These are phyloP conservation scores for Avahi laniger DNA, from an alignment of 2,797 vertebrate genomes.

Conservation along the genomic window DNA sequence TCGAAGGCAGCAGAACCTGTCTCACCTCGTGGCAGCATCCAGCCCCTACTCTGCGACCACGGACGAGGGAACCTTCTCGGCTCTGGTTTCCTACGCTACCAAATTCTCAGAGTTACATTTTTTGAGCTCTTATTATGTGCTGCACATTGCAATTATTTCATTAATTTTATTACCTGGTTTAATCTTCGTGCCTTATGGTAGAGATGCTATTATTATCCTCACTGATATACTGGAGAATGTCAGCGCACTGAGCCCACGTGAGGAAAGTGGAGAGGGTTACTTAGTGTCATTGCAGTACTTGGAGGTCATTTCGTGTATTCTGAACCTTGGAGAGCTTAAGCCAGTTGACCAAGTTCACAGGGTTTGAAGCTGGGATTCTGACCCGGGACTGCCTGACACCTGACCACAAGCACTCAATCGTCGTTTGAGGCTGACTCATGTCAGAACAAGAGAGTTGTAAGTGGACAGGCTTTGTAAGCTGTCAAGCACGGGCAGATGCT, in stretches of 20 bases:
- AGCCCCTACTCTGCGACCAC: not conserved
- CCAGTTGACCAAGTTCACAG: not conserved
- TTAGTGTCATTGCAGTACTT: not conserved
- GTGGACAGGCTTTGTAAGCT: not conserved
- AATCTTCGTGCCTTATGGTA: not conserved
- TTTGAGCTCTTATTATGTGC: not conserved
- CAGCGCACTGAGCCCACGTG: not conserved
- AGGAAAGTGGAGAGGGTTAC: not conserved
- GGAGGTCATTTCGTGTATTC: not conserved
- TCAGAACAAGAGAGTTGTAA: not conserved
- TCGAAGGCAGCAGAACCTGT: not conserved
- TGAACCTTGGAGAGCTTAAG: not conserved
- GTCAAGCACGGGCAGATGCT: not conserved
- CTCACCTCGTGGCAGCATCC: not conserved
- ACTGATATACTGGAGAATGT: not conserved
- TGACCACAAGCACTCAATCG: not conserved
- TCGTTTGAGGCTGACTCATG: not conserved
- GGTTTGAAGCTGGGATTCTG: not conserved
- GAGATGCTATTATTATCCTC: not conserved
- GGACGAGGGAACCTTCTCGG: not conserved
- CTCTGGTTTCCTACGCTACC: not conserved
- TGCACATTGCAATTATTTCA: not conserved
- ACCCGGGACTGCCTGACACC: not conserved
- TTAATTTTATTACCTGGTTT: not conserved
- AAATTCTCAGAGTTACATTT: not conserved